phyloP scores from a whole-genome alignment of 2,888 invertebrate species.

The Oscheius myriophilus region DNA sequence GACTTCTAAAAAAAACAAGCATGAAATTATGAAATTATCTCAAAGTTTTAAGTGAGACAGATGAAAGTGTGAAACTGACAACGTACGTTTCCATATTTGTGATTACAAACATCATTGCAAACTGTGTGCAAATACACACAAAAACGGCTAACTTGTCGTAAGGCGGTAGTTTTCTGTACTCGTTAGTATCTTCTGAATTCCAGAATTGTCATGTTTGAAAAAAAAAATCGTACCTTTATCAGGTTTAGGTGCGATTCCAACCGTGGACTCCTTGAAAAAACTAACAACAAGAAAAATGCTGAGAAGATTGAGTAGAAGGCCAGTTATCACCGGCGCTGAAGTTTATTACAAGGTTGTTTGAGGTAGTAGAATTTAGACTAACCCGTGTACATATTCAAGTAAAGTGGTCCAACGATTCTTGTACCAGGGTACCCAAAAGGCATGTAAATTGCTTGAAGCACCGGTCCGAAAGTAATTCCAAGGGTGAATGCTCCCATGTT shows the following conservation, averaged over 20 bases:
- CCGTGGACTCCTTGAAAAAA: constrained; percentile 43
- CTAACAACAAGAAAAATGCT: constrained; percentile 33
- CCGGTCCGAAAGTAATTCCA: constrained; percentile 72
- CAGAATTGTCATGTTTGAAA: no score
- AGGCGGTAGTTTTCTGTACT: constrained; percentile 47
- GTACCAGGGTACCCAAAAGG: constrained; percentile 71
- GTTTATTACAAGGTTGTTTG: not conserved
- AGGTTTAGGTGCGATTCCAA: constrained; percentile 37
- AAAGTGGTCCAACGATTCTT: constrained; percentile 49
- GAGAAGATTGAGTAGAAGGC: constrained; percentile 43
- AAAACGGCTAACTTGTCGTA: constrained; percentile 54
- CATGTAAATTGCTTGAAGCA: constrained; percentile 71
- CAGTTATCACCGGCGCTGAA: constrained; percentile 46
- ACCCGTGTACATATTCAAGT: constrained; percentile 52
- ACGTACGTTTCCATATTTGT: constrained; percentile 72
- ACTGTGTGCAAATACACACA: constrained; percentile 67
- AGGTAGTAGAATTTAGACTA: not conserved
- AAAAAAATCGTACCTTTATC: constrained; percentile 35
- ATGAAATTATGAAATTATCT: no score
- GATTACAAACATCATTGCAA: constrained; percentile 71
- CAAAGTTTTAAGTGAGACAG: not conserved
- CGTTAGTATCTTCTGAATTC: constrained; percentile 34
- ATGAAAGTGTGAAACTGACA: constrained; percentile 7
- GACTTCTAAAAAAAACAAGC: no score
- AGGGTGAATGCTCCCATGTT: constrained; percentile 71